Evolutionary conservation across 2,888 invertebrate species (phyloP).

Genomic region (Acleris sparsana): DNA sequence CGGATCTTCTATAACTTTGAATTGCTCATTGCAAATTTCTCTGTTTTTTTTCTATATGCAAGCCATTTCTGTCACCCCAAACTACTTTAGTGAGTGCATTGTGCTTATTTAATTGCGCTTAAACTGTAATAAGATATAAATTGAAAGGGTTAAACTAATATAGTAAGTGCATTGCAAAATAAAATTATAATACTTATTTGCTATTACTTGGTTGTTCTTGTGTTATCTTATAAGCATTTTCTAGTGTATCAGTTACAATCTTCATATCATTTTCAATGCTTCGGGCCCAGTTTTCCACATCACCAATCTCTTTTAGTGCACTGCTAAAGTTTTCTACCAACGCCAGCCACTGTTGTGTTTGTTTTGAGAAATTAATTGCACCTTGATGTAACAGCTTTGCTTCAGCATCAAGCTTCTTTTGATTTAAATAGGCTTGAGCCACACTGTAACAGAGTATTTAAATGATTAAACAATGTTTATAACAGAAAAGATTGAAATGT

Average conservation of each 20-base stretch:
- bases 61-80: background rate
- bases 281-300: slow-evolving; percentile 99
- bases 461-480: background rate
- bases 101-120: too few species aligned
- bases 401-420: slow-evolving; percentile 98
- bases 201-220: slow-evolving; percentile 60
- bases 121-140: too few species aligned
- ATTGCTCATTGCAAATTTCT: too few species aligned
- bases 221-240: slow-evolving; percentile 94
- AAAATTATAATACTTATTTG: slow-evolving; percentile 39
- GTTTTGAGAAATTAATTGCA: slow-evolving; percentile 97
- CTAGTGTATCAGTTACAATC: slow-evolving; percentile 94
- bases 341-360: slow-evolving; percentile 98
- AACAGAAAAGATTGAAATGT: too few species aligned
- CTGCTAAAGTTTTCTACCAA: slow-evolving; percentile 94
- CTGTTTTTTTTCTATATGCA: background rate
- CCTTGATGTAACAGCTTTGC: slow-evolving; percentile 97
- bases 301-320: slow-evolving; percentile 97
- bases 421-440: slow-evolving; percentile 98
- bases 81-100: too few species aligned
- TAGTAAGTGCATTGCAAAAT: background rate
- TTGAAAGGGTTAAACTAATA: too few species aligned
- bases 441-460: slow-evolving; percentile 85
- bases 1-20: too few species aligned
- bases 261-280: slow-evolving; percentile 98